Conservation (phyloP, 2,888 invertebrate species). For the Buathra laborator region DNA sequence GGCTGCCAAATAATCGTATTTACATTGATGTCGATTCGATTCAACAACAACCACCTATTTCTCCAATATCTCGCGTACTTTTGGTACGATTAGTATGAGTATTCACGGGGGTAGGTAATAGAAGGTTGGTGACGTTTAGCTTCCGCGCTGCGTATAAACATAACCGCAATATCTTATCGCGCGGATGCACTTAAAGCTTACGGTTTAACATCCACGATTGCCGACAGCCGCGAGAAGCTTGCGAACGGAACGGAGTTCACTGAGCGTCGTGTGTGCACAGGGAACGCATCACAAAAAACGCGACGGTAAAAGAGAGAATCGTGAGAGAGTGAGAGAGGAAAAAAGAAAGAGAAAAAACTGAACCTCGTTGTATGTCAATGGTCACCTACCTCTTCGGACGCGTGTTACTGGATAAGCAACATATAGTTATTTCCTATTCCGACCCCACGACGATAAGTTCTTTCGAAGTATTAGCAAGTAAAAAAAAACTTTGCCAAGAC, state of each 20-base stretch:
- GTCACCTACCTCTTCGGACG: constrained; percentile 35
- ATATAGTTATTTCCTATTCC: constrained; percentile 9
- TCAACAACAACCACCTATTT: not conserved
- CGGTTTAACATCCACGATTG: not conserved
- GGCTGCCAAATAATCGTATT: not conserved
- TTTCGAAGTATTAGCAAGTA: constrained; percentile 26
- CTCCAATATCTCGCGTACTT: not conserved
- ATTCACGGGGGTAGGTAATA: not conserved
- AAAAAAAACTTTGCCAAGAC: constrained; percentile 9
- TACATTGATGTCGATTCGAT: not conserved
- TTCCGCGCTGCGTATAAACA: not conserved
- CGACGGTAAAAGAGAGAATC: constrained; percentile 43
- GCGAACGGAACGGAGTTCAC: constrained; percentile 28
- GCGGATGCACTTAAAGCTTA: constrained; percentile 43
- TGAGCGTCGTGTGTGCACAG: constrained; percentile 10
- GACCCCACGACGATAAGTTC: constrained; percentile 29
- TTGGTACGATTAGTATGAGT: not conserved
- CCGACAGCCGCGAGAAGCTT: constrained; percentile 53
- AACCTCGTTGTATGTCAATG: constrained; percentile 44
- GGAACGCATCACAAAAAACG: not conserved
- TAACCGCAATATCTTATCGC: constrained; percentile 44
- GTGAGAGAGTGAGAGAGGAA: constrained; percentile 20
- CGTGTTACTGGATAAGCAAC: constrained; percentile 43
- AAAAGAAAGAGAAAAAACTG: constrained; percentile 39
- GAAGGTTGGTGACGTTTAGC: constrained; percentile 4